Conservation (phyloP, 2,113 vertebrate species). For the Sitta europaea region DNA sequence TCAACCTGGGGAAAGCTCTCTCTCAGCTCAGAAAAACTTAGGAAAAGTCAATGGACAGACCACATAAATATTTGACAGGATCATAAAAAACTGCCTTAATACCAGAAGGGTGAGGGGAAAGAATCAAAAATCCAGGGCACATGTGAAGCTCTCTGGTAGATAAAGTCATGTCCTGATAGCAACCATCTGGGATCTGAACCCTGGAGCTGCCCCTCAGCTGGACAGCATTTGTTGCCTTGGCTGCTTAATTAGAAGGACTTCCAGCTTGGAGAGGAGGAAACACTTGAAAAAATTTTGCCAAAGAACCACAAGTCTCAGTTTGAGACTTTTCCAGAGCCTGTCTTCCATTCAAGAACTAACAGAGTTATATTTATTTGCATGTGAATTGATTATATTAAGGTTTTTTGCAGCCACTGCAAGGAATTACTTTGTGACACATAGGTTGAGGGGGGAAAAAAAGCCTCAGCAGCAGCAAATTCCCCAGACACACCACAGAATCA, state of each 20-base stretch:
- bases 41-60: neutral
- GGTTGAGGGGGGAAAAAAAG: neutral
- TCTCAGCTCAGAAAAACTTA: neutral
- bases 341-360: neutral
- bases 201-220: conserved; percentile 38
- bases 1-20: neutral
- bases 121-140: conserved; percentile 5
- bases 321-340: neutral
- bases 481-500: neutral
- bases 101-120: neutral
- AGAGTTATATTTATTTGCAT: neutral
- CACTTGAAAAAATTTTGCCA: neutral
- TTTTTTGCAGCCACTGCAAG: neutral
- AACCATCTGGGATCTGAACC: conserved; percentile 64
- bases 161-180: neutral
- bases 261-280: neutral
- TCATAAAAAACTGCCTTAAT: conserved; percentile 42
- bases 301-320: neutral
- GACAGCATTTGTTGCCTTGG: conserved; percentile 4
- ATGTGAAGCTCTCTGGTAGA: conserved; percentile 65
- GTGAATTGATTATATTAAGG: neutral
- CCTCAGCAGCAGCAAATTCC: conserved; percentile 33
- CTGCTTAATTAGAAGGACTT: conserved; percentile 48
- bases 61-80: conserved; percentile 74
- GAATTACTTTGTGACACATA: neutral